These are phyloP conservation scores for Pseudopleuronectes americanus DNA, from an alignment of 2,797 vertebrate species.

Conservation along the genomic window DNA sequence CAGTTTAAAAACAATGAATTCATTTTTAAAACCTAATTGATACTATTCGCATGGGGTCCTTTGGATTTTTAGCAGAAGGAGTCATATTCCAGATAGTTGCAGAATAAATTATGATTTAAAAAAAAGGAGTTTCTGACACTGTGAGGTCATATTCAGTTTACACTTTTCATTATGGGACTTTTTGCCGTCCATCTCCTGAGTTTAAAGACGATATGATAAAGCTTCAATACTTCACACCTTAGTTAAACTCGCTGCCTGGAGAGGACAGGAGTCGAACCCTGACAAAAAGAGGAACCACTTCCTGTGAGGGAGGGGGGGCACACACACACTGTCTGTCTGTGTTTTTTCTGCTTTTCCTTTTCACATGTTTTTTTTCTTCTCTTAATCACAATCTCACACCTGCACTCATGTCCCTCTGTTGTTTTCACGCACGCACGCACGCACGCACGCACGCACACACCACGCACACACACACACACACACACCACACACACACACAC, in stretches of 20 bases:
- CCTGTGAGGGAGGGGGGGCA: constrained; percentile 40
- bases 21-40: neutral
- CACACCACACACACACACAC: too few relatives aligned
- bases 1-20: neutral
- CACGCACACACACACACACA: too few relatives aligned
- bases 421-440: neutral
- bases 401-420: constrained; percentile 11
- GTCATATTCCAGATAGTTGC: neutral
- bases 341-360: constrained; percentile 7
- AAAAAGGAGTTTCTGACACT: neutral
- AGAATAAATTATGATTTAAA: neutral
- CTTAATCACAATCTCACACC: constrained; percentile 23
- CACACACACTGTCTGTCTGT: constrained; percentile 24
- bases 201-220: constrained; percentile 28
- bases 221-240: constrained; percentile 51
- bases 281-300: constrained; percentile 49
- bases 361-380: neutral
- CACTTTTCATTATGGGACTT: constrained; percentile 2
- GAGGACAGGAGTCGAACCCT: constrained; percentile 35
- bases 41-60: neutral
- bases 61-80: neutral
- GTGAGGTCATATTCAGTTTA: constrained; percentile 3
- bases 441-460: neutral
- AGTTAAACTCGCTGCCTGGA: constrained; percentile 43
- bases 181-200: neutral